Percentiles rank a stretch among this genome's conserved stretches.
Evolutionary conservation across 2,888 invertebrate genomes (phyloP).

Genomic region (Thymelicus sylvestris): DNA sequence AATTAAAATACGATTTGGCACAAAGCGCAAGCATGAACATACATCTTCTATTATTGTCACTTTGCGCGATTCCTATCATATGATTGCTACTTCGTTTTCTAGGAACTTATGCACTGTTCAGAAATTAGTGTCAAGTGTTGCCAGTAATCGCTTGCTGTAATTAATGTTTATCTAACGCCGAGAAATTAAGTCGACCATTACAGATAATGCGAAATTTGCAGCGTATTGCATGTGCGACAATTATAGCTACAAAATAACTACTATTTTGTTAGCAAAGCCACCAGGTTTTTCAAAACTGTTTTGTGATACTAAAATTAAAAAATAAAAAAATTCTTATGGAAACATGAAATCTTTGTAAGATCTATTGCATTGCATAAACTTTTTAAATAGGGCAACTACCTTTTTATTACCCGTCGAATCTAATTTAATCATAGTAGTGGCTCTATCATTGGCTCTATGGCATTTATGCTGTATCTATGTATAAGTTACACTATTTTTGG

Average conservation of each 20-base stretch:
- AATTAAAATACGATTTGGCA: constrained; percentile 83
- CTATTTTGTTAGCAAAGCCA: neutral
- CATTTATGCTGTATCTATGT: too few relatives aligned
- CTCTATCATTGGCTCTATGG: too few relatives aligned
- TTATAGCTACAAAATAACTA: too few relatives aligned
- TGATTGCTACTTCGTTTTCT: constrained; percentile 57
- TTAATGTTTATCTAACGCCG: constrained; percentile 32
- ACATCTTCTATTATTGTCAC: constrained; percentile 63
- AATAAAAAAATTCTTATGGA: too few relatives aligned
- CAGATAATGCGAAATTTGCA: constrained; percentile 26
- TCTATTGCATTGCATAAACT: too few relatives aligned
- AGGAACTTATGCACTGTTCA: constrained; percentile 44
- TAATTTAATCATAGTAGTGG: too few relatives aligned
- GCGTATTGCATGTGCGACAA: neutral
- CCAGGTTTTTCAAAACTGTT: neutral
- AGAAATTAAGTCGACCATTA: constrained; percentile 32
- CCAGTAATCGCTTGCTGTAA: constrained; percentile 25
- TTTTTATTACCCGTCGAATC: too few relatives aligned
- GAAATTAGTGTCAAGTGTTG: constrained; percentile 57
- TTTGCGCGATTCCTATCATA: constrained; percentile 67
- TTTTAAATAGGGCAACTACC: too few relatives aligned
- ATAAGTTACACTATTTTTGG: too few relatives aligned
- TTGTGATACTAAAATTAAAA: too few relatives aligned
- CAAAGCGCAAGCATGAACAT: constrained; percentile 51
- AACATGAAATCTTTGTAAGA: too few relatives aligned